Conservation (phyloP, 2,888 invertebrate genomes). For the Lasioglossum figueresi region DNA sequence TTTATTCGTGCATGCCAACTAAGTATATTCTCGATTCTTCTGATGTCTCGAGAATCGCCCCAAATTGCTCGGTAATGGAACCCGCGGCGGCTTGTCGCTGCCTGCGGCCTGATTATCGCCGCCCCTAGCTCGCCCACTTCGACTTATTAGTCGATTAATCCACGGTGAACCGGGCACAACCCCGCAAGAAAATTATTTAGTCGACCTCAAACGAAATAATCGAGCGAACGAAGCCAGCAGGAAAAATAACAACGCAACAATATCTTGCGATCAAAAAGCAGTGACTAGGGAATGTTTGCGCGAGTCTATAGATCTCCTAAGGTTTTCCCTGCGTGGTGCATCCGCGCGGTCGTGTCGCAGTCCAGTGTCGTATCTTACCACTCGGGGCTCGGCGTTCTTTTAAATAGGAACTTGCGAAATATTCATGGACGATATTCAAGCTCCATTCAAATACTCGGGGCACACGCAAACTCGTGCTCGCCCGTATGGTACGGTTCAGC, state of each 20-base stretch:
- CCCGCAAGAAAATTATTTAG: neutral
- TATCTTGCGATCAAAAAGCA: neutral
- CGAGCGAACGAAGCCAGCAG: neutral
- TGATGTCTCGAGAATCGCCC: constrained; percentile 77
- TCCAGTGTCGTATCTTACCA: constrained; percentile 70
- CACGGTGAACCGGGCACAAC: neutral
- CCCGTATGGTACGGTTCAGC: constrained; percentile 12
- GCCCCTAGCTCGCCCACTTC: neutral
- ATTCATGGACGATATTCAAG: constrained; percentile 79
- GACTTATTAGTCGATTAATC: constrained; percentile 12
- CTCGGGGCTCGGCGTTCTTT: constrained; percentile 66
- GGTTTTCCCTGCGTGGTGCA: neutral
- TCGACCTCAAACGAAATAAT: neutral
- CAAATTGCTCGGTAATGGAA: constrained; percentile 78
- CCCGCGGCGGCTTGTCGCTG: constrained; percentile 50
- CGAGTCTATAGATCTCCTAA: neutral
- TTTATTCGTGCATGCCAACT: constrained; percentile 74
- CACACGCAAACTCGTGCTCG: constrained; percentile 6
- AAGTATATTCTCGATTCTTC: constrained; percentile 77
- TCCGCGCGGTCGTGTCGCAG: constrained; percentile 43
- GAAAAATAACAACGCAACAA: neutral
- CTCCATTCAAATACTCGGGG: constrained; percentile 72
- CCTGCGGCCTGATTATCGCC: constrained; percentile 27
- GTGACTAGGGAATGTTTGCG: neutral
- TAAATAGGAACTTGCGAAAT: constrained; percentile 77